These are phyloP conservation scores for Mesorhabditis sp. DNA, from an alignment of 2,888 invertebrate genomes.

Conservation along the genomic window DNA sequence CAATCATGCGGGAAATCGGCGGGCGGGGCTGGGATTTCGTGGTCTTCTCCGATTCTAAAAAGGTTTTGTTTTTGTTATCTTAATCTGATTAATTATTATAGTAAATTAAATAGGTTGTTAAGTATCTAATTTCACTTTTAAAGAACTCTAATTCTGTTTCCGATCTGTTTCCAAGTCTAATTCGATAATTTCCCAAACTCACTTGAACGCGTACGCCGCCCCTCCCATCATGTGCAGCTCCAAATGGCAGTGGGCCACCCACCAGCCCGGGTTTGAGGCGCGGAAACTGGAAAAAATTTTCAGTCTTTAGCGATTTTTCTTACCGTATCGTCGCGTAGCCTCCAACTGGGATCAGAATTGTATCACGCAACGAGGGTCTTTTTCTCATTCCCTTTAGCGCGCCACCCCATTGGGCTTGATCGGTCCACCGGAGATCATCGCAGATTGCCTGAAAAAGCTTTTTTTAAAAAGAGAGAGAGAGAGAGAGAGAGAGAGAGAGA, in stretches of 20 bases:
- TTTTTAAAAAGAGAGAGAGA: not conserved
- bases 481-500: not conserved
- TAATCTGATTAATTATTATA: not conserved
- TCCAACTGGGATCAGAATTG: slow-evolving; percentile 57
- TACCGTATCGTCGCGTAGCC: slow-evolving; percentile 56
- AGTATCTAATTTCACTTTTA: not conserved
- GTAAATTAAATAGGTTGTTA: not conserved
- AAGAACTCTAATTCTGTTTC: too few relatives aligned
- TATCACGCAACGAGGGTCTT: slow-evolving; percentile 26
- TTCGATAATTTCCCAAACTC: not conserved
- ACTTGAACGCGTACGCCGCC: slow-evolving; percentile 50
- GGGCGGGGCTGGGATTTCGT: slow-evolving; percentile 48
- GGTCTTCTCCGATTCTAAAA: slow-evolving; percentile 28
- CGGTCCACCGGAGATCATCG: not conserved
- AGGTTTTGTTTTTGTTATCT: not conserved
- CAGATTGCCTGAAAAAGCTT: slow-evolving; percentile 17
- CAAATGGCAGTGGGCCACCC: slow-evolving; percentile 53
- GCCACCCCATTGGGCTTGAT: not conserved
- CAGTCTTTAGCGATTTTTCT: not conserved
- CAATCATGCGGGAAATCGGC: slow-evolving; percentile 39
- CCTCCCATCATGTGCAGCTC: slow-evolving; percentile 57
- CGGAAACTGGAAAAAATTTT: slow-evolving; percentile 40
- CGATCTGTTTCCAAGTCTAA: too few relatives aligned
- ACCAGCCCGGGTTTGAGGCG: slow-evolving; percentile 58
- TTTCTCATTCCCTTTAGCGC: not conserved